A percentile compares a stretch with the other conserved stretches of the same genome.
These are phyloP conservation scores for Acanthosepion pharaonis DNA, from an alignment of 2,888 invertebrate genomes.

Conservation along the genomic window DNA sequence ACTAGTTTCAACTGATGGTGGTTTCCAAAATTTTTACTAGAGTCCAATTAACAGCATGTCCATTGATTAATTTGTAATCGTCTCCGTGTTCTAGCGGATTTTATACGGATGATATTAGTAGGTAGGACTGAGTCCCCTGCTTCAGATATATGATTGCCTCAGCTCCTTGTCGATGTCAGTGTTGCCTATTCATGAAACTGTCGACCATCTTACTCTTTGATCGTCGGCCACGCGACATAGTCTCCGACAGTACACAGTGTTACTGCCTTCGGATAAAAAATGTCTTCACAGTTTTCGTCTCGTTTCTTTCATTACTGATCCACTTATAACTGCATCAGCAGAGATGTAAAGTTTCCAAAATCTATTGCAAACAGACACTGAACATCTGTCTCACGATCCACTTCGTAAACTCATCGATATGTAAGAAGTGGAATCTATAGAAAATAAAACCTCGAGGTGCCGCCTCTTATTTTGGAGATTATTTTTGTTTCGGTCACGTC, in stretches of 20 bases:
- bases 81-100: too few relatives aligned
- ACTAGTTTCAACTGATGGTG: too few relatives aligned
- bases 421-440: background rate
- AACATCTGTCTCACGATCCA: background rate
- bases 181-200: background rate
- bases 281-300: background rate
- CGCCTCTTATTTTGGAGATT: background rate
- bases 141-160: too few relatives aligned
- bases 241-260: background rate
- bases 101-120: too few relatives aligned
- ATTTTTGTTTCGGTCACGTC: background rate
- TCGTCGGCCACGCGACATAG: background rate
- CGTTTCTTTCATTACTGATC: background rate
- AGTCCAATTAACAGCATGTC: too few relatives aligned
- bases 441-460: background rate
- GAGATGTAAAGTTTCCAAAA: background rate
- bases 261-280: background rate
- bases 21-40: too few relatives aligned
- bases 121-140: too few relatives aligned
- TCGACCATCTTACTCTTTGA: background rate
- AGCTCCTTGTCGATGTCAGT: too few relatives aligned
- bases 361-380: background rate
- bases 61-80: too few relatives aligned
- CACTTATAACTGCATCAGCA: background rate
- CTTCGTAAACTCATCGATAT: background rate